phyloP scores from a whole-genome alignment of 2,888 invertebrate species.

The Acanthacorydalis orientalis region DNA sequence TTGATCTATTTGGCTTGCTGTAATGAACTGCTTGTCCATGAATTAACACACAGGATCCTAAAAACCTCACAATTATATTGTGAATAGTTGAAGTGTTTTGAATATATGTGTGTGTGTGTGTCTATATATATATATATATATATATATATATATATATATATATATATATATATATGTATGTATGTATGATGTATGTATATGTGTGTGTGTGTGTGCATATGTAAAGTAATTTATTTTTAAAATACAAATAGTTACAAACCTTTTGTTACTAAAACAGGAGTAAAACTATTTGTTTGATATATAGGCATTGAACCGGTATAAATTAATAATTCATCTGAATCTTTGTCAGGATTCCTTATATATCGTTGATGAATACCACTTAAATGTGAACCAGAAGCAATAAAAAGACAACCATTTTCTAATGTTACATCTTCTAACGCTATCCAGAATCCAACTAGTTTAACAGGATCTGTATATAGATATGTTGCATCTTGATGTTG shows the following conservation, averaged over 20 bases:
- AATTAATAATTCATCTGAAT: conserved; percentile 39
- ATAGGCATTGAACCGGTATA: conserved; percentile 50
- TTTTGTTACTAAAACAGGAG: conserved; percentile 65
- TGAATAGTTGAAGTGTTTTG: too few species aligned
- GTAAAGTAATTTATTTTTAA: too few species aligned
- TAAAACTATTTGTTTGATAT: conserved; percentile 58
- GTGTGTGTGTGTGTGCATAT: too few species aligned
- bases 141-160: conserved; percentile 2
- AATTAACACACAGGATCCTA: conserved; percentile 75
- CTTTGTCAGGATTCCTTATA: conserved; percentile 48
- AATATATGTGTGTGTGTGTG: too few species aligned
- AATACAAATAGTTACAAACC: conserved; percentile 41
- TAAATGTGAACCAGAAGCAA: conserved; percentile 82
- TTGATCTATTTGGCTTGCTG: conserved; percentile 72
- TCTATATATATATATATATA: not conserved
- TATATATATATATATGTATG: too few species aligned
- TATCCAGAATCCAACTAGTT: conserved; percentile 84
- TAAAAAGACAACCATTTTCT: conserved; percentile 91
- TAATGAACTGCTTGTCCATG: conserved; percentile 89
- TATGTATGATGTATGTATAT: too few species aligned
- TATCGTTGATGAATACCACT: conserved; percentile 59
- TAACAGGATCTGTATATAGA: conserved; percentile 67
- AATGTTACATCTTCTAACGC: conserved; percentile 84
- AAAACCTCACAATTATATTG: too few species aligned
- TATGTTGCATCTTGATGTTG: conserved; percentile 82